Conservation (phyloP, 2,888 invertebrate genomes). For the Phoenoteleia sp. region DNA sequence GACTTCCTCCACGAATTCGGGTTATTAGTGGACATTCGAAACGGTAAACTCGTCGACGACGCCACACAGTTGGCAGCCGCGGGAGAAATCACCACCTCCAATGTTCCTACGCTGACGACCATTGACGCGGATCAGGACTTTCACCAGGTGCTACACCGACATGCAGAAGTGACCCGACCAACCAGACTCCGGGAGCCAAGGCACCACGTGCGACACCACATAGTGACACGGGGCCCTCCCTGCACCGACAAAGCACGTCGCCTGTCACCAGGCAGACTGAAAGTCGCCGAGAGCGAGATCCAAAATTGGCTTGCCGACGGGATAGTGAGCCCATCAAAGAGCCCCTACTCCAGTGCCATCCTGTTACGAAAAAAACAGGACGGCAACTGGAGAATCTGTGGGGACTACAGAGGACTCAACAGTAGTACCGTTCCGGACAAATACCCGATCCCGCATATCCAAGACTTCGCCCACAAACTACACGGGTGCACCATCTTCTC, state of each 20-base stretch:
- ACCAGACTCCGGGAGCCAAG: neutral
- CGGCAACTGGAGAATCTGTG: slow-evolving; percentile 26
- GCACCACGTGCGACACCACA: slow-evolving; percentile 18
- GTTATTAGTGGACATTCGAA: slow-evolving; percentile 3
- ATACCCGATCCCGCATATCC: neutral
- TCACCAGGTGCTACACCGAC: neutral
- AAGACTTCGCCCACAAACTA: neutral
- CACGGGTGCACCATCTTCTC: neutral
- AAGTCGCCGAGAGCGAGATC: neutral
- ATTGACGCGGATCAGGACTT: neutral
- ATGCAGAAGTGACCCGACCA: slow-evolving; percentile 13
- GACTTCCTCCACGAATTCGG: slow-evolving; percentile 16
- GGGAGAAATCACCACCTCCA: neutral
- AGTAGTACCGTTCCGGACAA: slow-evolving; percentile 24
- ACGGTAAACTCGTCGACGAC: neutral
- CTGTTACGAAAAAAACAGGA: neutral
- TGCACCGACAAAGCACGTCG: slow-evolving; percentile 4
- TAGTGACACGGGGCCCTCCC: slow-evolving; percentile 1
- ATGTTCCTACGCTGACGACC: neutral
- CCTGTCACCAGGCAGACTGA: neutral
- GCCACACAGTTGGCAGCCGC: neutral
- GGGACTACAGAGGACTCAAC: slow-evolving; percentile 34
- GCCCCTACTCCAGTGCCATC: slow-evolving; percentile 16
- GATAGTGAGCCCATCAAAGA: neutral
- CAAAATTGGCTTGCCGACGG: neutral